Percentiles rank a stretch among this genome's conserved stretches.
phyloP scores from a whole-genome alignment of 2,888 invertebrate genomes.

The Andrena dorsata region DNA sequence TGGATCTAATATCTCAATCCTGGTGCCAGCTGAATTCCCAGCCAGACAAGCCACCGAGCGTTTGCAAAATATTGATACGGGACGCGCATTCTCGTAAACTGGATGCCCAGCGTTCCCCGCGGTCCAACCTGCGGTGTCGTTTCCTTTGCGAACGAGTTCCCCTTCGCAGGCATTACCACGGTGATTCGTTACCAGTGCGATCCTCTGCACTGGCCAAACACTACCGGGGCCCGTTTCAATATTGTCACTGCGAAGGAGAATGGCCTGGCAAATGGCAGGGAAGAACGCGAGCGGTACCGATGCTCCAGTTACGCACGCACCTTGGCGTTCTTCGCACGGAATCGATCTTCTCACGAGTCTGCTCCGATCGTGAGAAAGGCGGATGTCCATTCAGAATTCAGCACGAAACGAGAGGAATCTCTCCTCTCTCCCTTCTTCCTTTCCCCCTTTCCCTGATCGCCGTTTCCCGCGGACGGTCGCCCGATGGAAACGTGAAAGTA shows the following conservation, averaged over 20 bases:
- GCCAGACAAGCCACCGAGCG: conserved; percentile 1
- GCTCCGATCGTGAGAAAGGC: conserved; percentile 70
- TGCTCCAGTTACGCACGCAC: conserved; percentile 53
- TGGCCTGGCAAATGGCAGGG: neutral
- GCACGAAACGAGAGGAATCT: conserved; percentile 35
- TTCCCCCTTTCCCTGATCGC: neutral
- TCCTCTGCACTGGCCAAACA: conserved; percentile 23
- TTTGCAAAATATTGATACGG: conserved; percentile 22
- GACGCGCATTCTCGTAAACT: neutral
- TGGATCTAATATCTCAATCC: conserved; percentile 62
- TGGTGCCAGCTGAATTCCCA: conserved; percentile 41
- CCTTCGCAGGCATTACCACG: neutral
- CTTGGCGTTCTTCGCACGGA: conserved; percentile 49
- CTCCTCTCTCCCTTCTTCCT: conserved; percentile 5
- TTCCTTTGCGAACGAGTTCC: neutral
- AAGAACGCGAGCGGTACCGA: conserved; percentile 20
- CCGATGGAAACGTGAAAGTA: conserved; percentile 42
- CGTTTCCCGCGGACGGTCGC: conserved; percentile 15
- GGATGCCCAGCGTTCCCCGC: neutral
- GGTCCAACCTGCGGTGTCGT: neutral
- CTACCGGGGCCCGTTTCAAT: conserved; percentile 12
- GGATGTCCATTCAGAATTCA: conserved; percentile 69
- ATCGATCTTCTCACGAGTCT: conserved; percentile 70
- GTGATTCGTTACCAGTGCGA: neutral
- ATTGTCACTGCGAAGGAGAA: conserved; percentile 21